Evolutionary conservation across 1,140 invertebrate genomes (phyloP).

Genomic region (Cardiocondyla obscurior): DNA sequence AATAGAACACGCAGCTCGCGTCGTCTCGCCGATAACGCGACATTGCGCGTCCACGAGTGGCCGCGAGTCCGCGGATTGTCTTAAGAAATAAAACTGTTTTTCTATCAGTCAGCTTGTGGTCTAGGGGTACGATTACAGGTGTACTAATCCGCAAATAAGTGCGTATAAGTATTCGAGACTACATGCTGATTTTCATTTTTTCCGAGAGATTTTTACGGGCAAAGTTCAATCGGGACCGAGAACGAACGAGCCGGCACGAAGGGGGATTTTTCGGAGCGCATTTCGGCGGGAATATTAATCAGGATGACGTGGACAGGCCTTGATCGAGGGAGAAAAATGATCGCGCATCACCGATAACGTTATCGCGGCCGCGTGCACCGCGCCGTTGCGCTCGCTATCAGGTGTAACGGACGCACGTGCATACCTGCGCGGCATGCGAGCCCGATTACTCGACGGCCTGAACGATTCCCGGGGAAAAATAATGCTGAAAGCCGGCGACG

Average conservation of each 20-base stretch:
- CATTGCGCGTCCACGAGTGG: no score
- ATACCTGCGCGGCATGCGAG: background rate
- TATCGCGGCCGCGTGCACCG: constrained; percentile 53
- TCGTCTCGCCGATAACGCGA: background rate
- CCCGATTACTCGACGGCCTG: background rate
- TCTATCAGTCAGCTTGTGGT: constrained; percentile 80
- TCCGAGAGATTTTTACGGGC: constrained; percentile 77
- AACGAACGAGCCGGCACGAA: background rate
- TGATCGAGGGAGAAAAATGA: constrained; percentile 67
- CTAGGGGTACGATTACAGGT: constrained; percentile 77
- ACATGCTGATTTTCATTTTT: constrained; percentile 82
- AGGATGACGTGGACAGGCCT: constrained; percentile 70
- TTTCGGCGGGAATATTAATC: constrained; percentile 72
- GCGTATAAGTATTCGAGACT: constrained; percentile 79
- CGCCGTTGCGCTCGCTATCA: constrained; percentile 44
- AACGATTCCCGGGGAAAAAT: background rate
- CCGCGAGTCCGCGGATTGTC: constrained; percentile 65
- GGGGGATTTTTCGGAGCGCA: constrained; percentile 38
- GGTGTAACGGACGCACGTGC: constrained; percentile 55
- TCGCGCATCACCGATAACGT: constrained; percentile 67
- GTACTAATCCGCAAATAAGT: constrained; percentile 29
- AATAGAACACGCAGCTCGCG: background rate
- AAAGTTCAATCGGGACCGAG: constrained; percentile 70
- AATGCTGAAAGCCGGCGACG: background rate
- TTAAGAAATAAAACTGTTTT: constrained; percentile 71